Base-by-base conservation (phyloP, 2,113 vertebrate species). In the Misgurnus anguillicaudatus region DNA sequence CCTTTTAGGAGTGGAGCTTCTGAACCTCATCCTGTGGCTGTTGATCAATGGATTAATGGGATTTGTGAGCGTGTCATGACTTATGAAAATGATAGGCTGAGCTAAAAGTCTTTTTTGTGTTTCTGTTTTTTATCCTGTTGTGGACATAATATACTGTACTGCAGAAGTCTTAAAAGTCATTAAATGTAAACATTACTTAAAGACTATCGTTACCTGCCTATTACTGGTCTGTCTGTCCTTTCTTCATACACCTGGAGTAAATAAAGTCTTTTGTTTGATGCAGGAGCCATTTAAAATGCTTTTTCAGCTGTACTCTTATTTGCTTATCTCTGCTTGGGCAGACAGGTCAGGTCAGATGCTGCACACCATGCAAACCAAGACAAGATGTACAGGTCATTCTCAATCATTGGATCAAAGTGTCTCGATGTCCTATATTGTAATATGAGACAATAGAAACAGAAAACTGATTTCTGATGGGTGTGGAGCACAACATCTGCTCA, bases 31-130 rank as follows among this genome's bases (percentile, higher is more conserved):
- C 38, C 38, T 55, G 53, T 76, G 45, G 48, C 65, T 70, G 77
- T 67, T 61, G 41, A 65, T 63, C 57, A 61, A 38, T 42, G 65
- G 81, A 60, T 77, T 72, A 84, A 42, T 84, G 68, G 72, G 75
- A 24, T 76, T 79, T 58, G 78, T 70, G 16, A 57, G 51, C 71
- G 53, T 48, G 41, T 19, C 41, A 14, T 60, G 48, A 38, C 17
- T 73, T 9, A 67, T 79, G 76, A 36, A 47, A 55, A 6, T 24
- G 72, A 75, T 60, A 62, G 68, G 64, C 61, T 81, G 75, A 38
- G 31, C 39, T 41, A 67, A 19, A 75, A 41, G 47, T 48, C 65
- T 62, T 41, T 41, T 11, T 42, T 36, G 16, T 42, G 10, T 16
- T 71, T 8, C 8, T 58, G 36, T 31, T 62, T 53, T 16, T 17